Evolutionary conservation across 2,888 invertebrate species (phyloP).

Genomic region (Meliscaeva auricollis): DNA sequence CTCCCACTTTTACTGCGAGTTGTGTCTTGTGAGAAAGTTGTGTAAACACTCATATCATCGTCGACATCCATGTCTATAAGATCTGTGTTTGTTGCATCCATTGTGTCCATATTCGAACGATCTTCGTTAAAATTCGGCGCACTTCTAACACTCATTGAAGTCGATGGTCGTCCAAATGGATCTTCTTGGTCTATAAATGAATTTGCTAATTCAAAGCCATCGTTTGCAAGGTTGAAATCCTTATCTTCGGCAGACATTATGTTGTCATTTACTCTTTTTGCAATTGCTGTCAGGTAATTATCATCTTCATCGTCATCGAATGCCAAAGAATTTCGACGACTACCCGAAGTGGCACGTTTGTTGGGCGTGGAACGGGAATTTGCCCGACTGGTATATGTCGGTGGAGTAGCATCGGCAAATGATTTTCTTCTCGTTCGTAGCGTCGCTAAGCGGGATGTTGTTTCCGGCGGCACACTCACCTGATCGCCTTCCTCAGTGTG

Average conservation of each 20-base stretch:
- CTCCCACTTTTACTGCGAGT: conserved; percentile 80
- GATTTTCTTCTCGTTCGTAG: conserved; percentile 63
- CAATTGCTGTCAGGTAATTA: conserved; percentile 83
- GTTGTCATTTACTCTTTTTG: conserved; percentile 83
- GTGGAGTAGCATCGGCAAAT: conserved; percentile 49
- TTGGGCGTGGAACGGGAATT: conserved; percentile 47
- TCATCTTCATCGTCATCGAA: conserved; percentile 80
- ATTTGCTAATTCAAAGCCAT: conserved; percentile 82
- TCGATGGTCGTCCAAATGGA: conserved; percentile 80
- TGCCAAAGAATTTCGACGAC: conserved; percentile 58
- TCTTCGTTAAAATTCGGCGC: conserved; percentile 83
- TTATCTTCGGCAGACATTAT: conserved; percentile 83
- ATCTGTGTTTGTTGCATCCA: conserved; percentile 83
- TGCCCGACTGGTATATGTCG: conserved; percentile 17
- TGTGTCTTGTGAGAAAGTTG: conserved; percentile 83
- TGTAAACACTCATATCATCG: conserved; percentile 83
- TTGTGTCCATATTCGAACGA: conserved; percentile 80
- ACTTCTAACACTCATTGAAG: conserved; percentile 83
- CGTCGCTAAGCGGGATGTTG: conserved; percentile 53
- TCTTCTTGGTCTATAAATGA: conserved; percentile 75
- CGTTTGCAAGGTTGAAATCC: conserved; percentile 82
- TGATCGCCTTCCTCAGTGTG: conserved; percentile 79
- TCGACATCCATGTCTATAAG: conserved; percentile 84
- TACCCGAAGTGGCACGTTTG: conserved; percentile 38
- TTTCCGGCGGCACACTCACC: conserved; percentile 14